Base-by-base conservation (phyloP, 2,888 invertebrate species). In the Sarcophaga rosellei region DNA sequence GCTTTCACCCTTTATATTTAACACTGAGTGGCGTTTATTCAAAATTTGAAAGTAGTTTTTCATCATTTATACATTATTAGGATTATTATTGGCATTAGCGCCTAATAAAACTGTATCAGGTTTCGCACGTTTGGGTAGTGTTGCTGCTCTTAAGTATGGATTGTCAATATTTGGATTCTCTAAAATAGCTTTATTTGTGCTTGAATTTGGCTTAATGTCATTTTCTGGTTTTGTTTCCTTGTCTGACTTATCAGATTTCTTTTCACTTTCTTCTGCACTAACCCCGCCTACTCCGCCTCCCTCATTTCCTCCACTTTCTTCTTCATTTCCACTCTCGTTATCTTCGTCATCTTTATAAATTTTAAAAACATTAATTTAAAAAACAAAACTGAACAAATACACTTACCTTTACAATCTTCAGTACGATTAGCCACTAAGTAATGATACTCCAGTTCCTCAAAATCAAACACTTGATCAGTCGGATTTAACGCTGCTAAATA, bases 381-480 rank as follows among this genome's bases (percentile, higher is more conserved):
- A 21, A 61, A 47, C 20, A 69, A 47, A 17, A 23, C 44, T 23
- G 8, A 47, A 57, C 6, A 23, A 53, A 53, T 53, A 53, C 12
- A 57, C 93, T 94, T 94, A 89, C 95, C 95, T 89, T 93, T 93
- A 84, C 94, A 91, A 91, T 95, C 95, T 91, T 95, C 95, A 45
- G 95, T 95, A 87, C 95, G 94, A 90, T 95, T 95, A 5, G 95
- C 94, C 78, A 95, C 95, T 92, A 95, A 95, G 89, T 95, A 95
- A 91, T 96, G 96, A 90, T 96, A 96, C 90, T 96, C 96, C 85
- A 96, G 93, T 91, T 97, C 97, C 91, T 98, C 98, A 90, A 97
- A 96, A 91, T 98, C 98, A 92, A 98, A 97, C 59, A 99, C 97
- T 94, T 99, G 98, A 94, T 99, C 99, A 89, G 97, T 97, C 0